A percentile compares a stretch with the other conserved stretches of the same genome.
phyloP scores from a whole-genome alignment of 1,140 invertebrate genomes.

The Bombus huntii region DNA sequence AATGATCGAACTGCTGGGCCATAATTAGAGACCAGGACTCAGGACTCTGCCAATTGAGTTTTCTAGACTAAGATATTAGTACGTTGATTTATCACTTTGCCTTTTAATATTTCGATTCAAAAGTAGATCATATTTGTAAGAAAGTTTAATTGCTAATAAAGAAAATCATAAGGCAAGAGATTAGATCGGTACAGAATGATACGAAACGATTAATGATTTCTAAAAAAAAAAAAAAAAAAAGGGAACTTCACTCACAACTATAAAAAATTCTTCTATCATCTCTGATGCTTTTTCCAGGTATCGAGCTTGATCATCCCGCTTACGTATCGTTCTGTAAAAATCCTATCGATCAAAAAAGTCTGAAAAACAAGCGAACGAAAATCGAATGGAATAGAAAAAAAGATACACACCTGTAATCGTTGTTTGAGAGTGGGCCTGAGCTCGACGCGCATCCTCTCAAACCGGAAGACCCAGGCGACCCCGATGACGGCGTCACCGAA shows the following conservation, averaged over 20 bases:
- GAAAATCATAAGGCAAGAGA: no score
- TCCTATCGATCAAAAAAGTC: not conserved
- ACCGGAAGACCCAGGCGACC: slow-evolving; percentile 93
- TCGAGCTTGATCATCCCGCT: not conserved
- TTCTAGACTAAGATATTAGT: no score
- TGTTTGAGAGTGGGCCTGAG: slow-evolving; percentile 87
- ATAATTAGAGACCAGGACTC: not conserved
- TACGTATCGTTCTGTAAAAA: no score
- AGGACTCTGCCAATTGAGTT: not conserved
- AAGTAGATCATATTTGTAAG: no score
- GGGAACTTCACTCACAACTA: no score
- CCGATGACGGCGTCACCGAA: slow-evolving; percentile 93
- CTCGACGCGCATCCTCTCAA: slow-evolving; percentile 89
- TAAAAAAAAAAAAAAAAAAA: not conserved
- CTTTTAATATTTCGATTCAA: no score
- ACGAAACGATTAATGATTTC: no score
- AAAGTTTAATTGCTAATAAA: no score
- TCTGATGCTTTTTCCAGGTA: not conserved
- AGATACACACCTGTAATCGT: slow-evolving; percentile 76
- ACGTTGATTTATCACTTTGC: no score
- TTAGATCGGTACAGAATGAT: no score
- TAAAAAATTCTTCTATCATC: no score
- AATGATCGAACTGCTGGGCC: not conserved
- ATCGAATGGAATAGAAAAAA: not conserved
- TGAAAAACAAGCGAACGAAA: not conserved